Percentiles rank a stretch among this genome's conserved stretches.
phyloP scores from a whole-genome alignment of 2,797 vertebrate species.

The Sebastiscus tertius region DNA sequence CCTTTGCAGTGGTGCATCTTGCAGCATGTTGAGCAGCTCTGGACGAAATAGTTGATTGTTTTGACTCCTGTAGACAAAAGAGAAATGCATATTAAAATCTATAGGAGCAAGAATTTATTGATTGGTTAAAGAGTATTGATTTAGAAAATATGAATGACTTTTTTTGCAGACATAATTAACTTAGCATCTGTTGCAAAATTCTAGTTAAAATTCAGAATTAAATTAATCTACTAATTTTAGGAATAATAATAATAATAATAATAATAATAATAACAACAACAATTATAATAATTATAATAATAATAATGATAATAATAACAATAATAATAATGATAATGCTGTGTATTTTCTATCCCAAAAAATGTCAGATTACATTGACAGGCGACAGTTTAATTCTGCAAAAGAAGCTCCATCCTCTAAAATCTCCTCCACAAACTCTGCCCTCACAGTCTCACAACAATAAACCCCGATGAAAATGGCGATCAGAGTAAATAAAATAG shows the following conservation, averaged over 20 bases:
- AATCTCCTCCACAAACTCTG: not conserved
- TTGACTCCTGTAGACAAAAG: constrained; percentile 41
- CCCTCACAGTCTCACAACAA: constrained; percentile 15
- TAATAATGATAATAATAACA: not conserved
- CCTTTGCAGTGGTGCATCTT: not conserved
- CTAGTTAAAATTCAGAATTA: not conserved
- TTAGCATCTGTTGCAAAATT: constrained; percentile 6
- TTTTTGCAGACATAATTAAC: not conserved
- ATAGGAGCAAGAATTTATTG: not conserved
- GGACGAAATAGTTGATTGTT: not conserved
- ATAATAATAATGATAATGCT: not conserved
- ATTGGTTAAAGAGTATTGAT: constrained; percentile 12
- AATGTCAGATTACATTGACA: not conserved
- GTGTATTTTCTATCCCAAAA: not conserved
- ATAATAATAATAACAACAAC: not conserved
- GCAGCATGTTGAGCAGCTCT: constrained; percentile 1
- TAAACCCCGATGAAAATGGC: constrained; percentile 66
- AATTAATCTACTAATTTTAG: not conserved
- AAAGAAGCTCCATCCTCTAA: not conserved
- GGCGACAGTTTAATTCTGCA: not conserved
- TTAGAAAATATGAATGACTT: not conserved
- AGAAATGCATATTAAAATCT: constrained; percentile 28
- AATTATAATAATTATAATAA: not conserved
- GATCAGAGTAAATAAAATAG: constrained; percentile 74
- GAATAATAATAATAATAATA: not conserved